These are phyloP conservation scores for Aurelia sp. DNA, from an alignment of 30 jellyfish, hydroid and myxozoan genomes.

Conservation along the genomic window DNA sequence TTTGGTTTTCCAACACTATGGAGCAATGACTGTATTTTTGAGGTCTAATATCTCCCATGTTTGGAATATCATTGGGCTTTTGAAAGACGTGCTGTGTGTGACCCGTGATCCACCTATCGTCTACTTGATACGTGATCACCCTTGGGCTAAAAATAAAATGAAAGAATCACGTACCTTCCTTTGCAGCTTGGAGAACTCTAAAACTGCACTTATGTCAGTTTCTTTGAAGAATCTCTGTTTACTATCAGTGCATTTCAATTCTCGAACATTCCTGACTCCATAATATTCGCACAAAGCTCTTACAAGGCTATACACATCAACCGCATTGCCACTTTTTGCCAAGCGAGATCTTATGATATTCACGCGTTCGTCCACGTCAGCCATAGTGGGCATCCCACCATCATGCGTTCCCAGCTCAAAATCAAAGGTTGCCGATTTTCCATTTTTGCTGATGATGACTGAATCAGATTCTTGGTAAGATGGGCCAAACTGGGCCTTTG, in stretches of 20 bases:
- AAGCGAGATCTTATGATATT: slow-evolving; percentile 1
- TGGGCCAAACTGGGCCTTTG: too few relatives aligned
- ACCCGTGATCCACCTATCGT: too few relatives aligned
- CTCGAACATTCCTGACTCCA: slow-evolving; percentile 29
- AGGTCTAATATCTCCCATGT: too few relatives aligned
- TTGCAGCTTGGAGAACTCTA: slow-evolving; percentile 56
- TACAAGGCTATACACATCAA: slow-evolving; percentile 10
- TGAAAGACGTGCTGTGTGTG: too few relatives aligned
- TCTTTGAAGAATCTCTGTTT: slow-evolving; percentile 27
- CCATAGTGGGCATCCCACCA: background rate
- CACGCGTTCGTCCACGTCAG: slow-evolving; percentile 44
- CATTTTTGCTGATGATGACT: slow-evolving; percentile 1
- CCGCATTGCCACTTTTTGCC: slow-evolving; percentile 22
- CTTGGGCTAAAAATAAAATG: background rate
- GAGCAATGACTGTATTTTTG: too few relatives aligned
- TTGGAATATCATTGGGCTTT: too few relatives aligned
- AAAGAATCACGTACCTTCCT: slow-evolving; percentile 46
- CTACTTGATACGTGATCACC: background rate
- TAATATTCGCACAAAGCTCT: slow-evolving; percentile 30
- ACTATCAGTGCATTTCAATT: slow-evolving; percentile 10
- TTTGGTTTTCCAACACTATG: background rate
- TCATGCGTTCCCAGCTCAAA: slow-evolving; percentile 9
- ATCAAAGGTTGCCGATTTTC: background rate
- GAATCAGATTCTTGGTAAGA: background rate
- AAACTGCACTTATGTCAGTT: slow-evolving; percentile 73